phyloP scores from a whole-genome alignment of 2,888 invertebrate species.

The Cheiracanthium punctorium region DNA sequence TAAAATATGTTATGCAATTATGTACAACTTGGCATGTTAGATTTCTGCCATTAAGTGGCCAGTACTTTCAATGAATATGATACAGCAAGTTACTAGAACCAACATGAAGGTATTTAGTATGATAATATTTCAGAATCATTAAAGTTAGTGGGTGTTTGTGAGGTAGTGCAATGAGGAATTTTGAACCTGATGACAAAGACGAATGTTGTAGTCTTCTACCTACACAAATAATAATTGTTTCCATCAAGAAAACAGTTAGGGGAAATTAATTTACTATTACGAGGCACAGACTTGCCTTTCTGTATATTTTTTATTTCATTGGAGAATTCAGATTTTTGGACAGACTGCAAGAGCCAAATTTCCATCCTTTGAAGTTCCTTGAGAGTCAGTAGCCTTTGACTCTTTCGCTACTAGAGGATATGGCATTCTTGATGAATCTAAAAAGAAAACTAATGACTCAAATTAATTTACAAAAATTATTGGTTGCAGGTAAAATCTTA shows the following conservation, averaged over 20 bases:
- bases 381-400: neutral
- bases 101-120: neutral
- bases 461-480: neutral
- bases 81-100: neutral
- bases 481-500: neutral
- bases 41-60: conserved; percentile 22
- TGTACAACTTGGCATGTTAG: conserved; percentile 17
- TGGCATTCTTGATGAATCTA: conserved; percentile 3
- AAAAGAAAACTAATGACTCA: neutral
- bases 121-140: neutral
- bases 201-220: neutral
- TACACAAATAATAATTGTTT: neutral
- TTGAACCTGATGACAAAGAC: neutral
- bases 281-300: neutral
- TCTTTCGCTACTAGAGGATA: neutral
- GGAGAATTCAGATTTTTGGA: neutral
- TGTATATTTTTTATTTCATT: neutral
- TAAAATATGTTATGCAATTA: conserved; percentile 7
- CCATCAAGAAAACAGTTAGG: neutral
- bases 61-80: conserved; percentile 8
- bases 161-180: conserved; percentile 1
- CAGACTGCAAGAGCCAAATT: neutral
- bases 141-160: neutral
- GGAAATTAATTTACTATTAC: neutral
- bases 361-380: neutral